Evolutionary conservation across 2,888 invertebrate genomes (phyloP).

Genomic region (Hirtodrosophila trivittata): DNA sequence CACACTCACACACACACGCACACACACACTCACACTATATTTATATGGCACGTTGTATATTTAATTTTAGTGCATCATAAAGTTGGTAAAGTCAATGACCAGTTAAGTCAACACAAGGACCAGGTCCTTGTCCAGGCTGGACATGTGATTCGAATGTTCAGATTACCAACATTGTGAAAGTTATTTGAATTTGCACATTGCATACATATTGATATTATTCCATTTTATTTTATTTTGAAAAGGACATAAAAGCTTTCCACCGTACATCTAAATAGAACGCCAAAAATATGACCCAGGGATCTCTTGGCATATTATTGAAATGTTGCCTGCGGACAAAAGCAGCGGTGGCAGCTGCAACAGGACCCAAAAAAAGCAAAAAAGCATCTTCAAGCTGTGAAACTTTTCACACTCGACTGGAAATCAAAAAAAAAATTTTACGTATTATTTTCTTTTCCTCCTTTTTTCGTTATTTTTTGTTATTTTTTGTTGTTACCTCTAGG

Average conservation of each 20-base stretch:
- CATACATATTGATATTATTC: conserved; percentile 58
- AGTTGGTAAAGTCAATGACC: conserved; percentile 76
- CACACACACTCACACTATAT: conserved; percentile 8
- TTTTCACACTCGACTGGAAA: conserved; percentile 50
- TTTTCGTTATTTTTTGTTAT: too few relatives aligned
- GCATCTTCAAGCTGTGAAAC: conserved; percentile 35
- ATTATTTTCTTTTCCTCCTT: neutral
- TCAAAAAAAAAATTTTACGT: conserved; percentile 26
- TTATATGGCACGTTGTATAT: conserved; percentile 53
- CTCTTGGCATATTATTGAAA: conserved; percentile 51
- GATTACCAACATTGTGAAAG: conserved; percentile 38
- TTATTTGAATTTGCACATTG: conserved; percentile 64
- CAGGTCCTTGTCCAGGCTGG: conserved; percentile 1
- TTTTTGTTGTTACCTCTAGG: too few relatives aligned
- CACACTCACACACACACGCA: too few relatives aligned
- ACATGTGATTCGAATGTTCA: conserved; percentile 7
- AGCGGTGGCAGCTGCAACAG: conserved; percentile 24
- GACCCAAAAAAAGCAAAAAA: conserved; percentile 22
- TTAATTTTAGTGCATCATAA: conserved; percentile 74
- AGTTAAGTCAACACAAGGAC: conserved; percentile 71
- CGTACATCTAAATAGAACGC: conserved; percentile 21
- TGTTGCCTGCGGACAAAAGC: conserved; percentile 42
- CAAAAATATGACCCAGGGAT: conserved; percentile 36
- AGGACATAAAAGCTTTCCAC: conserved; percentile 35
- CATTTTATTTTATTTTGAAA: conserved; percentile 44